These are phyloP conservation scores for Erithacus rubecula DNA, from an alignment of 2,797 vertebrate genomes.

Conservation along the genomic window DNA sequence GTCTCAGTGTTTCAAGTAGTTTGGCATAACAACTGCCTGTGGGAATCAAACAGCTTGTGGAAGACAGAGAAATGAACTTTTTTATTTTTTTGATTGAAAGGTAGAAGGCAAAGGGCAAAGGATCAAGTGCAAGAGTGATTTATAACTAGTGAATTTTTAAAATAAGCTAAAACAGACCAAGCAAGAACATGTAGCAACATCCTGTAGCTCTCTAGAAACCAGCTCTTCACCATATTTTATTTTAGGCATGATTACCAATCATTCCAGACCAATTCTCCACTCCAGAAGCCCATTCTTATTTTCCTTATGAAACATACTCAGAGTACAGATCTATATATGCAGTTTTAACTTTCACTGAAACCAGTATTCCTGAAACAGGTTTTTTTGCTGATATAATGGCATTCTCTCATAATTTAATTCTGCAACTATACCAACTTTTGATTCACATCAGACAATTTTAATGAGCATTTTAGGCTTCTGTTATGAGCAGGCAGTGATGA, in stretches of 20 bases:
- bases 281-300: conserved; percentile 56
- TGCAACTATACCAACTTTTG: conserved; percentile 69
- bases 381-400: conserved; percentile 57
- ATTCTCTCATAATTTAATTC: conserved; percentile 70
- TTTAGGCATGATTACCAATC: conserved; percentile 7
- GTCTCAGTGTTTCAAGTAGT: background rate
- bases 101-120: background rate
- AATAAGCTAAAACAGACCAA: conserved; percentile 29
- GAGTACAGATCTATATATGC: conserved; percentile 36
- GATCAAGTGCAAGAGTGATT: background rate
- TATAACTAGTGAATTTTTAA: conserved; percentile 24
- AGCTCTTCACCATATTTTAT: background rate
- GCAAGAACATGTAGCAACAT: background rate
- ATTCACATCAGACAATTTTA: conserved; percentile 74
- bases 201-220: conserved; percentile 30
- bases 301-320: conserved; percentile 40
- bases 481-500: conserved; percentile 74
- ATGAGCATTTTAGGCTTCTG: conserved; percentile 69
- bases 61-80: background rate
- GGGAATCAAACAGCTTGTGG: background rate
- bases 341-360: conserved; percentile 62
- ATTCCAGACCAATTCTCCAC: conserved; percentile 33
- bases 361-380: conserved; percentile 26
- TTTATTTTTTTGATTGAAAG: conserved; percentile 6
- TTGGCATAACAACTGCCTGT: background rate